These are phyloP conservation scores for Geotrypetes seraphini DNA, from an alignment of 2,797 vertebrate genomes.

Conservation along the genomic window DNA sequence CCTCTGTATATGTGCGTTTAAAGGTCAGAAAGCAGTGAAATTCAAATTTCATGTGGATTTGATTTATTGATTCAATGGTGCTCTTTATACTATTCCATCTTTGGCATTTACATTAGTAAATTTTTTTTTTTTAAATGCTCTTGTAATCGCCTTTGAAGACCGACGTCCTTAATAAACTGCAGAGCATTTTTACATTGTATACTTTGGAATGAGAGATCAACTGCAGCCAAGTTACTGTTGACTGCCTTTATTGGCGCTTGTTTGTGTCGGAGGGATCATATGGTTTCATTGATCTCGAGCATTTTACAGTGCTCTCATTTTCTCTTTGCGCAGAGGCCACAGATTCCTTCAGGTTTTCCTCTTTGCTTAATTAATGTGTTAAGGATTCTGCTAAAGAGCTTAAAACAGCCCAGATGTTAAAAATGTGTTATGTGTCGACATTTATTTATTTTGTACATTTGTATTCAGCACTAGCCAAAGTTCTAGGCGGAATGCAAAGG, in stretches of 20 bases:
- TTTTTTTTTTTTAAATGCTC: too few relatives aligned
- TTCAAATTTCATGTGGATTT: neutral
- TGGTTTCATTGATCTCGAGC: slow-evolving; percentile 42
- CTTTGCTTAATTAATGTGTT: slow-evolving; percentile 30
- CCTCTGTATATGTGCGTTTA: slow-evolving; percentile 18
- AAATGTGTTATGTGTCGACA: too few relatives aligned
- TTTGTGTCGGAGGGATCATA: slow-evolving; percentile 35
- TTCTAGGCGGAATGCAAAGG: too few relatives aligned
- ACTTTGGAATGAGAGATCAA: slow-evolving; percentile 27
- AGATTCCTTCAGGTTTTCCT: slow-evolving; percentile 30
- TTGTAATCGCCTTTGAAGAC: too few relatives aligned
- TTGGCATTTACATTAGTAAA: slow-evolving; percentile 23
- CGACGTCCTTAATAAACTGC: slow-evolving; percentile 35
- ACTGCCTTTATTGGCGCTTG: slow-evolving; percentile 46
- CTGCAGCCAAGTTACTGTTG: slow-evolving; percentile 28
- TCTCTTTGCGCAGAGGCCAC: slow-evolving; percentile 40
- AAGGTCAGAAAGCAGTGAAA: slow-evolving; percentile 16
- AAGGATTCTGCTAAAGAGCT: slow-evolving; percentile 19
- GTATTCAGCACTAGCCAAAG: too few relatives aligned
- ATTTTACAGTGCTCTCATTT: slow-evolving; percentile 35
- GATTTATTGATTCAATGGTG: slow-evolving; percentile 18
- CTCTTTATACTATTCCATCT: slow-evolving; percentile 12
- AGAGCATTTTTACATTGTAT: slow-evolving; percentile 36
- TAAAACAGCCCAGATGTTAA: too few relatives aligned
- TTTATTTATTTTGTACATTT: too few relatives aligned